A percentile compares a stretch with the other conserved stretches of the same genome.
Evolutionary conservation across 1,140 invertebrate genomes (phyloP).

Genomic region (Calliphora vicina): DNA sequence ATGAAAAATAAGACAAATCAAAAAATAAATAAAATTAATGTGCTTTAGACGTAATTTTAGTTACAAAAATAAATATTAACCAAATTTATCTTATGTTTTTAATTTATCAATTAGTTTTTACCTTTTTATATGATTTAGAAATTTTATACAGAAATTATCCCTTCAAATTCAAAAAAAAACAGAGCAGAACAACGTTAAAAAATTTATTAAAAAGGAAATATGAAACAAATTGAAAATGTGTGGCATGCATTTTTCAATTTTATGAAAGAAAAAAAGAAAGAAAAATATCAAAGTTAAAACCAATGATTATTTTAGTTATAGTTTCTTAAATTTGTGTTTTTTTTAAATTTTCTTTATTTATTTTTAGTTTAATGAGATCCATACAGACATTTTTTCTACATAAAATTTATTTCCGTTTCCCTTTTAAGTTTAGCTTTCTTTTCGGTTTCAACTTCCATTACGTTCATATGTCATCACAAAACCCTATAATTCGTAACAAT

Average conservation of each 20-base stretch:
- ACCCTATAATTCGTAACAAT: neutral
- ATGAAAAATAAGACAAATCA: neutral
- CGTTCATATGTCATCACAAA: conserved; percentile 36
- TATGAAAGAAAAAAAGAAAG: neutral
- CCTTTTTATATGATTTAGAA: no score
- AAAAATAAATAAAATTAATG: conserved; percentile 32
- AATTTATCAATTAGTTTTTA: neutral
- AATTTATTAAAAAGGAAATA: neutral
- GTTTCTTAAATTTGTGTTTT: neutral
- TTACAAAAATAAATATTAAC: neutral
- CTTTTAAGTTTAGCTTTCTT: conserved; percentile 15
- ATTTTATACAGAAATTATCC: no score
- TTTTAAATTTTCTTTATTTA: neutral
- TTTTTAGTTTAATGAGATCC: conserved; percentile 54
- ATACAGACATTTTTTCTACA: conserved; percentile 58
- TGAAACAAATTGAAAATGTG: conserved; percentile 46
- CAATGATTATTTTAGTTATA: neutral
- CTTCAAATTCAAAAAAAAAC: no score
- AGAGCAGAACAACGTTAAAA: neutral
- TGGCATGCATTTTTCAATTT: conserved; percentile 47
- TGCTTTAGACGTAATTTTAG: conserved; percentile 38
- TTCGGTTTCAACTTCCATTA: conserved; percentile 19
- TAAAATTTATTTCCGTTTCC: conserved; percentile 7
- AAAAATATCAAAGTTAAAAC: neutral
- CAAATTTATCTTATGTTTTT: neutral